Conservation (phyloP, 2,797 vertebrate species). For the Nannoperca australis region DNA sequence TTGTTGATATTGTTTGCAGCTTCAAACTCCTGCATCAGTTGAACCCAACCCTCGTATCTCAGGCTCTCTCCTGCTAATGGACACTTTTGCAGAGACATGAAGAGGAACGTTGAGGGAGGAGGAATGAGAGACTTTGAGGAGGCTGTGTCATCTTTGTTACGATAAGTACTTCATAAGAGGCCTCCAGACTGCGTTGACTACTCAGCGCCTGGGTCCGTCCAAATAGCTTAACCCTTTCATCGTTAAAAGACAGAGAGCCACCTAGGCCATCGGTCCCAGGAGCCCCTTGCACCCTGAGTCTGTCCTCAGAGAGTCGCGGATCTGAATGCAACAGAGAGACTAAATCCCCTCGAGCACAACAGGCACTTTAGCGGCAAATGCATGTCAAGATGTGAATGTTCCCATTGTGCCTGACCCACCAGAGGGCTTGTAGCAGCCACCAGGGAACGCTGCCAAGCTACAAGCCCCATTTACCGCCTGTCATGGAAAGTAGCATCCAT, state of each 20-base stretch:
- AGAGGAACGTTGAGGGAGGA: slow-evolving; percentile 42
- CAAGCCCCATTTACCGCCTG: slow-evolving; percentile 67
- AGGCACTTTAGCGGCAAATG: slow-evolving; percentile 85
- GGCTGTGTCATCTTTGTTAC: slow-evolving; percentile 79
- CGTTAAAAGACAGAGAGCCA: slow-evolving; percentile 61
- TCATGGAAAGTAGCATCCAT: slow-evolving; percentile 75
- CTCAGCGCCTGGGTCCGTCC: slow-evolving; percentile 65
- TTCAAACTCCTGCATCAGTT: slow-evolving; percentile 26
- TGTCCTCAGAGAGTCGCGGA: slow-evolving; percentile 70
- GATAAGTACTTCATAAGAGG: slow-evolving; percentile 75
- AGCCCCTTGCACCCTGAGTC: slow-evolving; percentile 62
- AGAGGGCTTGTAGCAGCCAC: slow-evolving; percentile 57
- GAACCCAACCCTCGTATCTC: slow-evolving; percentile 17
- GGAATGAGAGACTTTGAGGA: slow-evolving; percentile 59
- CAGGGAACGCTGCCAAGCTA: slow-evolving; percentile 69
- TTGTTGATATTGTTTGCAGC: slow-evolving; percentile 9
- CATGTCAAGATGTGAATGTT: slow-evolving; percentile 86
- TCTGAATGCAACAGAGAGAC: slow-evolving; percentile 68
- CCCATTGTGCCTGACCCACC: slow-evolving; percentile 80
- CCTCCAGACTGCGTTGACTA: slow-evolving; percentile 67
- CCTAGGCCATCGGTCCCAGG: slow-evolving; percentile 49
- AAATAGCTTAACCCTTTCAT: slow-evolving; percentile 78
- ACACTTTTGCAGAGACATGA: slow-evolving; percentile 56
- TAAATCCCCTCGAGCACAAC: slow-evolving; percentile 82
- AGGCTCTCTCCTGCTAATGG: slow-evolving; percentile 41